Conservation (phyloP, 1,140 invertebrate species). For the Adoxophyes honmai region DNA sequence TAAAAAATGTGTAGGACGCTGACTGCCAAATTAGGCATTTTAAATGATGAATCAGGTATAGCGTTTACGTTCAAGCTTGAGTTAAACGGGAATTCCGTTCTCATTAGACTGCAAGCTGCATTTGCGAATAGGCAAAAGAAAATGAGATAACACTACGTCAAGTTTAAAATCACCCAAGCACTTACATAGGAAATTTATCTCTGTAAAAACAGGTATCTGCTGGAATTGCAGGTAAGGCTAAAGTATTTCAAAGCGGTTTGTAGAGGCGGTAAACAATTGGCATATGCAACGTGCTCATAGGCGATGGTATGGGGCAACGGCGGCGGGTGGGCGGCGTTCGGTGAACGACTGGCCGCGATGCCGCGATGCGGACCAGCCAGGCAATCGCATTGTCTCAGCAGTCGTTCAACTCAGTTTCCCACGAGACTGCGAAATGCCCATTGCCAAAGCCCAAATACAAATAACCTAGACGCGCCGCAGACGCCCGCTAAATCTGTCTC, state of each 20-base stretch:
- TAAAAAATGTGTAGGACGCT: background rate
- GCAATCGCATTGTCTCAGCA: constrained; percentile 65
- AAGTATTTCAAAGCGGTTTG: background rate
- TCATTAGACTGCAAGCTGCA: constrained; percentile 6
- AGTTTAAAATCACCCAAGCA: too few species aligned
- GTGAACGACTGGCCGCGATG: constrained; percentile 51
- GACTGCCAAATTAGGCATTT: background rate
- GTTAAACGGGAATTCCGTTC: background rate
- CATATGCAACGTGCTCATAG: constrained; percentile 15
- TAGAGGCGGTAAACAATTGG: constrained; percentile 9
- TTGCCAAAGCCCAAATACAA: constrained; percentile 67
- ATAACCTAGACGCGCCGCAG: constrained; percentile 72
- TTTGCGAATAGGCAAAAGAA: too few species aligned
- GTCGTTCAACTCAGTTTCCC: constrained; percentile 74
- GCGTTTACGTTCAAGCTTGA: background rate
- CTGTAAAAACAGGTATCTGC: too few species aligned
- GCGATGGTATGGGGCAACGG: constrained; percentile 20
- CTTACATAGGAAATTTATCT: too few species aligned
- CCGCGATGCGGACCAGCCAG: constrained; percentile 28
- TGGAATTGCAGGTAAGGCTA: too few species aligned
- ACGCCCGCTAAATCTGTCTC: constrained; percentile 65
- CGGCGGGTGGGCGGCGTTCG: constrained; percentile 42
- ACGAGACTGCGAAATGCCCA: constrained; percentile 64
- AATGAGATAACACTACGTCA: too few species aligned
- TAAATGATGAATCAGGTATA: constrained; percentile 9